phyloP scores from a whole-genome alignment of 2,113 vertebrate genomes.

The Nothobranchius furzeri region DNA sequence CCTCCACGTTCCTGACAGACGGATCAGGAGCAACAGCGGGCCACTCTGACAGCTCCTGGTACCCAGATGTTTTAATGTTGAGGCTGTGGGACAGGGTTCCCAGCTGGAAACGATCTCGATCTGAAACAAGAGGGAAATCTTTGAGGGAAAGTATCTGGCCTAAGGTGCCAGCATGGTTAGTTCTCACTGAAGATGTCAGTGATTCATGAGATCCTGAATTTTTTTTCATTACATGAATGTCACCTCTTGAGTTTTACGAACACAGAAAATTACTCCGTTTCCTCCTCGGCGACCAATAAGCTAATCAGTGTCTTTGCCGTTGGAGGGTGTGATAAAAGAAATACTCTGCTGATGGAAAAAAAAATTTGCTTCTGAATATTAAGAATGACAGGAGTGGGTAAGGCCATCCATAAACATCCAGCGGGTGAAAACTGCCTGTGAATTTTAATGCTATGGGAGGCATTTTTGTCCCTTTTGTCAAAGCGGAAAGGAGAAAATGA shows the following conservation, averaged over 20 bases:
- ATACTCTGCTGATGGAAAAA: conserved; percentile 69
- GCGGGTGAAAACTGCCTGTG: conserved; percentile 84
- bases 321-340: conserved; percentile 87
- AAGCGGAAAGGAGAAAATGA: conserved; percentile 36
- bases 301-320: conserved; percentile 87
- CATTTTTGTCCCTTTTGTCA: conserved; percentile 58
- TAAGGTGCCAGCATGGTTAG: conserved; percentile 61
- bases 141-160: background rate
- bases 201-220: conserved; percentile 75
- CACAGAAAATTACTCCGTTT: conserved; percentile 55
- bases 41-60: conserved; percentile 95
- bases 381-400: conserved; percentile 96
- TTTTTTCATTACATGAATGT: conserved; percentile 69
- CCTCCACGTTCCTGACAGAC: conserved; percentile 91
- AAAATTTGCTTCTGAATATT: conserved; percentile 87
- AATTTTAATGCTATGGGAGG: conserved; percentile 87
- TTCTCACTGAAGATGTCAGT: conserved; percentile 72
- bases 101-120: conserved; percentile 94
- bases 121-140: conserved; percentile 70
- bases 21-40: conserved; percentile 90
- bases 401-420: conserved; percentile 92
- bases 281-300: conserved; percentile 55
- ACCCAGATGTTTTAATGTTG: conserved; percentile 87
- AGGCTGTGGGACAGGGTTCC: conserved; percentile 94
- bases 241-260: background rate